A percentile compares a stretch with the other conserved stretches of the same genome.
phyloP scores from a whole-genome alignment of 2,113 vertebrate genomes.

The Coracopsis vasa region DNA sequence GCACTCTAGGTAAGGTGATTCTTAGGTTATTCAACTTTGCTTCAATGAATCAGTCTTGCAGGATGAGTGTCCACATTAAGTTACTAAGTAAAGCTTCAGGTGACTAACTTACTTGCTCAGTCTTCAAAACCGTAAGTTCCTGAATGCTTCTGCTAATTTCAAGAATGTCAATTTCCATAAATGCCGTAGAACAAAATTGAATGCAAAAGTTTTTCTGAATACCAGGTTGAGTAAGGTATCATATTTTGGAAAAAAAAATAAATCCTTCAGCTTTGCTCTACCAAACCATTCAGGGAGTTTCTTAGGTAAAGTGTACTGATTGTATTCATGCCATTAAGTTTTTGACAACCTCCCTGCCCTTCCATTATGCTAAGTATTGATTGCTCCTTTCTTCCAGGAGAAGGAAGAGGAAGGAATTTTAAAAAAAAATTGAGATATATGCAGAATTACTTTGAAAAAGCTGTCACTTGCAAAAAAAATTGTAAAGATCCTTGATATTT shows the following conservation, averaged over 20 bases:
- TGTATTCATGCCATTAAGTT: not conserved
- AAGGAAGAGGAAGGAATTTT: not conserved
- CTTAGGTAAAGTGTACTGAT: not conserved
- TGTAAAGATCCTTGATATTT: not conserved
- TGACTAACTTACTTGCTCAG: not conserved
- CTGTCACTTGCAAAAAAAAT: not conserved
- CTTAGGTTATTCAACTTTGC: not conserved
- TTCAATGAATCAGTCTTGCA: not conserved
- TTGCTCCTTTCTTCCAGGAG: not conserved
- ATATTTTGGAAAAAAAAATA: not conserved
- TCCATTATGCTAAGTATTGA: not conserved
- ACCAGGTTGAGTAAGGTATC: not conserved
- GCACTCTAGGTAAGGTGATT: not conserved
- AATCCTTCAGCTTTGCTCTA: not conserved
- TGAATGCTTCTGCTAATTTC: not conserved
- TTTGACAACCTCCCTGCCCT: not conserved
- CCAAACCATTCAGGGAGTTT: not conserved
- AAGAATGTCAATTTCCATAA: not conserved
- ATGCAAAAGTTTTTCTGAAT: not conserved
- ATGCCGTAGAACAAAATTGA: not conserved
- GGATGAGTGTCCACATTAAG: not conserved
- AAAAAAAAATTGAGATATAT: not conserved
- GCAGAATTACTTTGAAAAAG: not conserved
- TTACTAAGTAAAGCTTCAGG: not conserved
- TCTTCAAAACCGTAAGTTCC: not conserved